Conservation (phyloP, 2,113 vertebrate species). For the Cinclus cinclus region DNA sequence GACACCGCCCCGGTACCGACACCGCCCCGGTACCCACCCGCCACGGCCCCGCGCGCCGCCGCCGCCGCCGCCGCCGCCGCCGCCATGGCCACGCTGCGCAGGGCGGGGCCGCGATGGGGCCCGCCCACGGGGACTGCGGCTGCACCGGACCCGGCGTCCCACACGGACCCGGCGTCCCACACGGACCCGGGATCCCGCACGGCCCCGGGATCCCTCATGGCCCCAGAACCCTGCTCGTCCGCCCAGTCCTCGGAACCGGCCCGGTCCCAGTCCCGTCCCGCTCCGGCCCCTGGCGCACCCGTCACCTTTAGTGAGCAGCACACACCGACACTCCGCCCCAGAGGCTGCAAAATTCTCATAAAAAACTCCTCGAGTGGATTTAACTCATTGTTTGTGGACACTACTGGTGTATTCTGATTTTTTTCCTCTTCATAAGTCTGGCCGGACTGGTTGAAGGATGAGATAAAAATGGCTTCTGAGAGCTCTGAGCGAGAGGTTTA, state of each 20-base stretch:
- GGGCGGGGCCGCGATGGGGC: not conserved
- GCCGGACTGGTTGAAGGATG: not conserved
- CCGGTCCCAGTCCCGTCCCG: too few relatives aligned
- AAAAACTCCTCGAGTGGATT: not conserved
- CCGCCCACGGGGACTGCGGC: not conserved
- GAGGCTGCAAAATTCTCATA: not conserved
- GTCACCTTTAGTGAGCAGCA: not conserved
- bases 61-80: not conserved
- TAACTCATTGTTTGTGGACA: not conserved
- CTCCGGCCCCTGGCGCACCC: not conserved
- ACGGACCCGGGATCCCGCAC: too few relatives aligned
- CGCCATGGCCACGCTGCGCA: not conserved
- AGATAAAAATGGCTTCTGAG: not conserved
- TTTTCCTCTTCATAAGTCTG: not conserved
- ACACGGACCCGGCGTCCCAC: rapidly evolving
- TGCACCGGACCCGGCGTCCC: too few relatives aligned
- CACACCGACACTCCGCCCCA: not conserved
- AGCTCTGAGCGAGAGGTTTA: not conserved
- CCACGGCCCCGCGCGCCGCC: not conserved
- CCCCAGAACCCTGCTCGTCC: rapidly evolving
- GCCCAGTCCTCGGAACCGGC: too few relatives aligned
- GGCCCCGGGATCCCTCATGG: rapidly evolving
- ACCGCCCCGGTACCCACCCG: too few relatives aligned
- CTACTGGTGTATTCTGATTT: not conserved
- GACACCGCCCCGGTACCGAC: not conserved